A percentile compares a stretch with the other conserved stretches of the same genome.
Conservation (phyloP, 1,140 invertebrate genomes). For the Pseudomyrmex dendroicus region DNA sequence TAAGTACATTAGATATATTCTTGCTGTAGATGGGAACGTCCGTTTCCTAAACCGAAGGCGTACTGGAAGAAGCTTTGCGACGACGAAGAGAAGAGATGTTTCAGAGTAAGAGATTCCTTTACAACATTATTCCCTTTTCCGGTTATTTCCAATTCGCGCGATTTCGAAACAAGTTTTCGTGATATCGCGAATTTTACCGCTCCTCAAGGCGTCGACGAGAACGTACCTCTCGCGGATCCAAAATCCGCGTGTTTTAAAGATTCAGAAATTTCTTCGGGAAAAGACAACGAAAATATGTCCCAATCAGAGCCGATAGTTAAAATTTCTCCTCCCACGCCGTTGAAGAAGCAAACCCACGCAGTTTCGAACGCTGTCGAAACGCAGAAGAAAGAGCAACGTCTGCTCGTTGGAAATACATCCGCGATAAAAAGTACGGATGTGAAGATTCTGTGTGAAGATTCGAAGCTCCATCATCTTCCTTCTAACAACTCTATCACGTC, state of each 20-base stretch:
- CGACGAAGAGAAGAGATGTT: conserved; percentile 64
- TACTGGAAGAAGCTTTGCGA: conserved; percentile 73
- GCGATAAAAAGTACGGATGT: background rate
- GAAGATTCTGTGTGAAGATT: background rate
- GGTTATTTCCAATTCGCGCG: conserved; percentile 6
- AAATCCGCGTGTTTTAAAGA: conserved; percentile 46
- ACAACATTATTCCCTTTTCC: conserved; percentile 7
- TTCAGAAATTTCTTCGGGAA: background rate
- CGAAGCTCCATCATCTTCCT: conserved; percentile 4
- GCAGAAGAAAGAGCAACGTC: background rate
- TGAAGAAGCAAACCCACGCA: conserved; percentile 4
- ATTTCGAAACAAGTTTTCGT: background rate
- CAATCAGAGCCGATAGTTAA: conserved; percentile 40
- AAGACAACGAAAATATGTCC: background rate
- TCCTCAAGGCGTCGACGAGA: conserved; percentile 21
- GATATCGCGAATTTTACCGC: conserved; percentile 31
- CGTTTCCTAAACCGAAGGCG: conserved; percentile 59
- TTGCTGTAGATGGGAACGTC: conserved; percentile 73
- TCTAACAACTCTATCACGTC: conserved; percentile 40
- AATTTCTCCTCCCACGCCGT: conserved; percentile 37
- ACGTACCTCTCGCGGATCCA: conserved; percentile 52
- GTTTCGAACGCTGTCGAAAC: background rate
- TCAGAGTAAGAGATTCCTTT: conserved; percentile 73
- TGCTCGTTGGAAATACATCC: conserved; percentile 25
- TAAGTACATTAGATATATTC: background rate